Evolutionary conservation across 2,888 invertebrate genomes (phyloP), one percentile per base, ranked within the genome.

Genomic region (Xylota sylvarum): DNA sequence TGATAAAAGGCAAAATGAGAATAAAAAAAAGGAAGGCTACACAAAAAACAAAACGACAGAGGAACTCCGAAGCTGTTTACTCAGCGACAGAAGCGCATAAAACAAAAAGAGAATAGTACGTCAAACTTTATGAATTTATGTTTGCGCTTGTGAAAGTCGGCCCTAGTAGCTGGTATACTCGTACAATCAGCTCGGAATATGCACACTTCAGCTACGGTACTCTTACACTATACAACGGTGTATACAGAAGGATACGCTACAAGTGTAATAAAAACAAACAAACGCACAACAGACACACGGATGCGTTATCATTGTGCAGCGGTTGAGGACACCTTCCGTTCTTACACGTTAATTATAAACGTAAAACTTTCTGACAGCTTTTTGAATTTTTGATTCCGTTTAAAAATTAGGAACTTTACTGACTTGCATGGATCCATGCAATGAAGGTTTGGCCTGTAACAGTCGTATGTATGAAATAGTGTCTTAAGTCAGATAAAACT

Each of bases 61-160:
- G 23, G 60, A 48, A 74, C 74, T 79, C 46, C 35, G 62, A 40
- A 52, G 35, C 70, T 65, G 60, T 82, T 73, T 83, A 48, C 73
- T 48, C 40, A 56, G 19, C 40, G 60, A 60, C 77, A 60, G 67
- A 46, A 56, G 62, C 48, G 52, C 58, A 50, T 27, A 64, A 50
- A 64, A 65, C 84, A 76, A 74, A 84, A 56, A 62, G 6, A 12
- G 19, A 35, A 35, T 2, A 43, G 43, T 67, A 56, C 73, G 73
- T 69, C 70, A 85, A 76, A 74, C 62, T 85, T 74, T 85, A 55
- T 56, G 46, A 73, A 73, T 78, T 84, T 78, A 74, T 84, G 65
- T 78, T 83, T 52, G 73, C 67, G 70, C 62, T 80, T 67, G 50
- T 46, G 62, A 76, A 62, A 76, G 84, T 76, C 58, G 76, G 69